Evolutionary conservation across 2,113 vertebrate genomes (phyloP).

Genomic region (Menidia beryllina): DNA sequence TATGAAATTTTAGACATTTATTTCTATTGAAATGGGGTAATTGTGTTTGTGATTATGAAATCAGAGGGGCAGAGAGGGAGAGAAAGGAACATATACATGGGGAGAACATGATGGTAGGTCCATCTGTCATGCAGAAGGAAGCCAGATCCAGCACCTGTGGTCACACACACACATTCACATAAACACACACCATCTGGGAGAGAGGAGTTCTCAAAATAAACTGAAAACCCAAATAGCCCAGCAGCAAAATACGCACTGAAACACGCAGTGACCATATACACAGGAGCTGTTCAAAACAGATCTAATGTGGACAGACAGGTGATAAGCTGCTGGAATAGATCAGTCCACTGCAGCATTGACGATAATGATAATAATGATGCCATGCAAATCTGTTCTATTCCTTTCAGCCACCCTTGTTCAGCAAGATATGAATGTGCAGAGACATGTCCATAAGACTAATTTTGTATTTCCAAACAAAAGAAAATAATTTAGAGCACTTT

Average conservation of each 20-base stretch:
- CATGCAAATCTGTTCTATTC: not conserved
- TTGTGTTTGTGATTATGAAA: not conserved
- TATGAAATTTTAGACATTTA: not conserved
- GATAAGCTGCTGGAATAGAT: conserved; percentile 23
- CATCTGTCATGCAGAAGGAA: conserved; percentile 70
- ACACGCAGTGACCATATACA: conserved; percentile 5
- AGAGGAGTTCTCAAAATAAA: conserved; percentile 63
- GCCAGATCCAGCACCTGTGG: conserved; percentile 71
- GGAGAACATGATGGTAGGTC: conserved; percentile 72
- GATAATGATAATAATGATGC: conserved; percentile 27
- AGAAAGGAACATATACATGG: conserved; percentile 65
- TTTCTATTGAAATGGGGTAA: not conserved
- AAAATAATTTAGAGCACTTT: not conserved
- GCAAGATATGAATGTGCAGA: not conserved
- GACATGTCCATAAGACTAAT: not conserved
- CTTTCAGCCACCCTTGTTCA: not conserved
- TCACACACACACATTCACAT: conserved; percentile 34
- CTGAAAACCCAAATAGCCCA: conserved; percentile 34
- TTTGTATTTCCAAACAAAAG: not conserved
- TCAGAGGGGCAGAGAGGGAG: conserved; percentile 10
- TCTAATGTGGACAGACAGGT: conserved; percentile 9
- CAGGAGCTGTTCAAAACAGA: conserved; percentile 3
- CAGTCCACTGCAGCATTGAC: not conserved
- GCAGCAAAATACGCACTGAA: conserved; percentile 13
- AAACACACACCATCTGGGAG: conserved; percentile 37